Percentiles rank a stretch among this genome's conserved stretches.
phyloP scores from a whole-genome alignment of 1,140 invertebrate genomes.

The Hyphantria cunea region DNA sequence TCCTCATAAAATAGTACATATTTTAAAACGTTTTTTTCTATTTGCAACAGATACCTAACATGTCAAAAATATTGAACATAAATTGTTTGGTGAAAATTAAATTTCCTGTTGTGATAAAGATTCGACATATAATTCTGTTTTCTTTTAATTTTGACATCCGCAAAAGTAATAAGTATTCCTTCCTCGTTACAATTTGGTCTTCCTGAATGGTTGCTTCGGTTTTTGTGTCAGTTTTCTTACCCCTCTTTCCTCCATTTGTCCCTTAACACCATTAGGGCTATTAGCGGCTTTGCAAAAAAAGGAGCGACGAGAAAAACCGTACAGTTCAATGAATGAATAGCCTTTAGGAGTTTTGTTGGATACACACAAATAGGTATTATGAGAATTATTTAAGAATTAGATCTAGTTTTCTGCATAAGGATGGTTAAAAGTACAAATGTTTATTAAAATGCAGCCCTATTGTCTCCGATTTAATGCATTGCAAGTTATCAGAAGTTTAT shows the following conservation, averaged over 20 bases:
- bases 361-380: background rate
- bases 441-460: too few relatives aligned
- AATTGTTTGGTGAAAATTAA: background rate
- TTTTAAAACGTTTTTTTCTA: too few relatives aligned
- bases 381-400: too few relatives aligned
- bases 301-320: background rate
- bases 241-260: background rate
- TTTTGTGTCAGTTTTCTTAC: background rate
- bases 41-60: too few relatives aligned
- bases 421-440: too few relatives aligned
- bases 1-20: too few relatives aligned
- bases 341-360: background rate
- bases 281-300: slow-evolving; percentile 2
- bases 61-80: background rate
- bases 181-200: background rate
- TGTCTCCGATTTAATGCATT: too few relatives aligned
- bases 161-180: background rate
- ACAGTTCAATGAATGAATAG: slow-evolving; percentile 1
- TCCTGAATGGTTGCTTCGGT: background rate
- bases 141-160: background rate
- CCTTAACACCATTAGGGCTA: background rate
- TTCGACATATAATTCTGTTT: background rate
- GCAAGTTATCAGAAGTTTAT: too few relatives aligned
- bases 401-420: too few relatives aligned
- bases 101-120: background rate